Evolutionary conservation across 2,888 invertebrate species (phyloP).

Genomic region (Acholoe squamosa): DNA sequence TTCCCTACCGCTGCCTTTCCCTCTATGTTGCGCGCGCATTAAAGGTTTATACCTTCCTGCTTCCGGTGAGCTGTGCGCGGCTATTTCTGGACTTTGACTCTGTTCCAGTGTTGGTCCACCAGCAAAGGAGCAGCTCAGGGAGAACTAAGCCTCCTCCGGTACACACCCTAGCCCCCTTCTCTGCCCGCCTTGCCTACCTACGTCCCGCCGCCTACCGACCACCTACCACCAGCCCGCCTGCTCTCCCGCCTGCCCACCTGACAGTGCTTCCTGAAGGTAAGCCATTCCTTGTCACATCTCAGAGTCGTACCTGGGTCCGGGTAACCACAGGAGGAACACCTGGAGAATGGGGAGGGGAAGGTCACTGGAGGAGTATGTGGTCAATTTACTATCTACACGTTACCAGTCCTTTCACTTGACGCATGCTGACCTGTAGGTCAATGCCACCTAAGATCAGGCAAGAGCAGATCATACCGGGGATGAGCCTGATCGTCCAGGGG

Average conservation of each 20-base stretch:
- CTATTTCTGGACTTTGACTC: background rate
- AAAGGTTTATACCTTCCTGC: background rate
- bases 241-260: background rate
- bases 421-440: too few species aligned
- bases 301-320: background rate
- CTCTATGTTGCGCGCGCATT: background rate
- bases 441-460: too few species aligned
- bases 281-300: background rate
- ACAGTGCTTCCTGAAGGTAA: conserved; percentile 13
- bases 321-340: background rate
- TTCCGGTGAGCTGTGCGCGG: conserved; percentile 12
- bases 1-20: background rate
- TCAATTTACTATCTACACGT: too few species aligned
- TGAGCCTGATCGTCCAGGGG: too few species aligned
- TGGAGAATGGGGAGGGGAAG: background rate
- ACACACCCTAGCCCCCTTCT: background rate
- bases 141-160: background rate
- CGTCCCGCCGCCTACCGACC: background rate
- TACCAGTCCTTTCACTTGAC: too few species aligned
- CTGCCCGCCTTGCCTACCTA: background rate
- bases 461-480: too few species aligned
- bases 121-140: background rate
- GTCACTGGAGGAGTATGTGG: too few species aligned
- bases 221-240: background rate
- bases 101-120: background rate